Evolutionary conservation across 2,888 invertebrate species (phyloP).

Genomic region (Apodemia duryi): DNA sequence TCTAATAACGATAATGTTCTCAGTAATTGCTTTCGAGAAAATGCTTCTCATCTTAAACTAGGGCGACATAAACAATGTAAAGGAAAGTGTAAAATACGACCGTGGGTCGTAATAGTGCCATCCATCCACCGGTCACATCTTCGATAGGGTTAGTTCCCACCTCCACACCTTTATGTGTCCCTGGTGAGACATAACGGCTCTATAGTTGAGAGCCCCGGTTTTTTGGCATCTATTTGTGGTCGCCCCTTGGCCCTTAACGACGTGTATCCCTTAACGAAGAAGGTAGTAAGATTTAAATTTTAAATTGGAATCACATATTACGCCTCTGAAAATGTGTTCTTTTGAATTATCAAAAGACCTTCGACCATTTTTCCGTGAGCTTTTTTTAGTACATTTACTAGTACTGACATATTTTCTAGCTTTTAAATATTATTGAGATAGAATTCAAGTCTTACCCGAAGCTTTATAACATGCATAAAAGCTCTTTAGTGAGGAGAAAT

Average conservation of each 20-base stretch:
- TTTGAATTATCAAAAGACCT: not conserved
- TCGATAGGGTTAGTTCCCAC: slow-evolving; percentile 74
- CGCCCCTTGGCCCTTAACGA: slow-evolving; percentile 65
- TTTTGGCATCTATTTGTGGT: slow-evolving; percentile 79
- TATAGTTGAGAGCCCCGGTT: slow-evolving; percentile 66
- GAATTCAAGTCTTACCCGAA: too few relatives aligned
- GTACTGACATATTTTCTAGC: too few relatives aligned
- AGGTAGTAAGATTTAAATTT: slow-evolving; percentile 39
- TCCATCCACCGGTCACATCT: slow-evolving; percentile 75
- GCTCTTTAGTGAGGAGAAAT: too few relatives aligned
- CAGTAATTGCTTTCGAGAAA: too few relatives aligned
- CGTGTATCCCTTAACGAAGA: slow-evolving; percentile 42
- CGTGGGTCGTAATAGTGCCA: slow-evolving; percentile 70
- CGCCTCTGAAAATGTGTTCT: slow-evolving; percentile 22
- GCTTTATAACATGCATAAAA: too few relatives aligned
- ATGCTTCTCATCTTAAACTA: slow-evolving; percentile 69
- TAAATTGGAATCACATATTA: slow-evolving; percentile 33
- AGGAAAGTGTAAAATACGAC: slow-evolving; percentile 59
- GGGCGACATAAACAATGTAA: slow-evolving; percentile 69
- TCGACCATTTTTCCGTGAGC: not conserved
- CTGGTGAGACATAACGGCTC: slow-evolving; percentile 70
- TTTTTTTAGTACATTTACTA: not conserved
- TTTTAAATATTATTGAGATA: too few relatives aligned
- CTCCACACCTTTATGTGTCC: slow-evolving; percentile 77
- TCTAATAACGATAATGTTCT: too few relatives aligned